Base-by-base conservation (phyloP, 2,113 vertebrate genomes). In the Carettochelys insculpta region DNA sequence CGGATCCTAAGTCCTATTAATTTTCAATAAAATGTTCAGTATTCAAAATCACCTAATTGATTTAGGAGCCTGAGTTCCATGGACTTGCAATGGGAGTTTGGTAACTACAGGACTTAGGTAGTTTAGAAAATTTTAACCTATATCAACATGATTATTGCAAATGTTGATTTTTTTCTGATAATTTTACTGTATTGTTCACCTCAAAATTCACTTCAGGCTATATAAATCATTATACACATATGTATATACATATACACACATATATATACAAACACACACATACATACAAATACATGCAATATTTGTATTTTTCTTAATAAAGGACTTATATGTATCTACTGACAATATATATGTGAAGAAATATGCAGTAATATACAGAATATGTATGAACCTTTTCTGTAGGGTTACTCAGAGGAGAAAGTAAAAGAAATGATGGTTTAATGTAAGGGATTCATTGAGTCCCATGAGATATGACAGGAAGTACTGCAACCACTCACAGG, bases 1-100 rank as follows among this genome's bases (percentile, higher is more conserved):
- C 56, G 56, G 68, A 77, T 2, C 0, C 0, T 2, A 65, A 76
- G 58, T 1, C 1, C 0, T 2, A 0, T 24, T 79, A 0, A 0
- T 24, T 48, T n/a, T 31, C 31, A 29, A 56, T 73, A 24, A 14
- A 4, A 52, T 29, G 41, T 34, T 48, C 41, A 7, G 24, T 27
- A 20, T 45, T 75, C 71, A 75, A 75, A 45, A 45, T 75, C 71
- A 45, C 12, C 25, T 75, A 45, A 27, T 45, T 45, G 71, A 75
- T 43, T 75, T 68, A 38, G n/a, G 14, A 38, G 61, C 17, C 61
- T n/a, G 11, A 68, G n/a, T 19, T 10, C n/a, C 61, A 38, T 38
- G 22, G 61, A 68, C n/a, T 68, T 68, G 61, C 19, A 68, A 20
- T 38, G n/a, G n/a, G 58, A 61, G 13, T 34, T 61, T 31, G 31